Conservation (phyloP, 64 coral and sea anemone species). For the Dendronephthya gigantea region DNA sequence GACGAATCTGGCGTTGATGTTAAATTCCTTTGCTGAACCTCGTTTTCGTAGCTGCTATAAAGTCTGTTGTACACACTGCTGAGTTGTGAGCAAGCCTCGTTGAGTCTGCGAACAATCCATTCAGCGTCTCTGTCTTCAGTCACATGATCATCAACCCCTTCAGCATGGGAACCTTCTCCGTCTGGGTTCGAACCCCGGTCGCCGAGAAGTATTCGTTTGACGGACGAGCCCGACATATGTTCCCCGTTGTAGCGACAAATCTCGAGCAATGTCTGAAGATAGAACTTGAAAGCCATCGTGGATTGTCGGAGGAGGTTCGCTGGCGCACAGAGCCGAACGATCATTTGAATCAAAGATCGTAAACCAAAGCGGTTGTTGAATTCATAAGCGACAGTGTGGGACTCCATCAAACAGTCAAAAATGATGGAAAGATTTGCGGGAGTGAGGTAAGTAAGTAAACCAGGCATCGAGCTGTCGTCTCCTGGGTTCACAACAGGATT, state of each 20-base stretch:
- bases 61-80: constrained; percentile 88
- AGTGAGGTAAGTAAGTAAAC: constrained; percentile 63
- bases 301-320: constrained; percentile 97
- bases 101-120: constrained; percentile 84
- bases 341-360: constrained; percentile 83
- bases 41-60: constrained; percentile 60
- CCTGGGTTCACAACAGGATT: neutral
- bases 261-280: constrained; percentile 90
- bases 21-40: constrained; percentile 31
- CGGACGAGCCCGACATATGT: constrained; percentile 80
- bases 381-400: constrained; percentile 86
- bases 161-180: constrained; percentile 40
- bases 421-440: constrained; percentile 91
- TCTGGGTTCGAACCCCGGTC: constrained; percentile 56
- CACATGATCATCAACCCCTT: constrained; percentile 63
- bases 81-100: constrained; percentile 83
- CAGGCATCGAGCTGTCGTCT: constrained; percentile 35
- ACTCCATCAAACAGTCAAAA: constrained; percentile 98
- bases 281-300: constrained; percentile 78
- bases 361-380: constrained; percentile 85
- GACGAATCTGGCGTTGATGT: constrained; percentile 61
- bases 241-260: constrained; percentile 94
- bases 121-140: constrained; percentile 78
- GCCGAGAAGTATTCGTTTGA: constrained; percentile 88
- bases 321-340: constrained; percentile 60